These are phyloP conservation scores for Drosophila kuntzei DNA, from an alignment of 2,888 invertebrate genomes.

Conservation along the genomic window DNA sequence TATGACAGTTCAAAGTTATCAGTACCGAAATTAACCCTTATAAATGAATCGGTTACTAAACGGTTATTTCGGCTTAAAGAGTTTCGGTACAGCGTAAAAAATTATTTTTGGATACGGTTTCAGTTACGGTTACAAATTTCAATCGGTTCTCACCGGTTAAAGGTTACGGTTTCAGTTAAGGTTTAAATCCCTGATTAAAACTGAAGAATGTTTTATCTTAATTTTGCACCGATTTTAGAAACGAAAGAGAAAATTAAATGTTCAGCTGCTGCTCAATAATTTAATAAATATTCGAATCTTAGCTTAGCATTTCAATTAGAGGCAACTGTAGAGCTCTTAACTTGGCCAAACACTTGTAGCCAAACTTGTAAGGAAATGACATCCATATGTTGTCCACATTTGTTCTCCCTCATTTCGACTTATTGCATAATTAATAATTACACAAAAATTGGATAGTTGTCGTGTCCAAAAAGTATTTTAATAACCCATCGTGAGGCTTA, in stretches of 20 bases:
- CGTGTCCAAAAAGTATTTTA: conserved; percentile 61
- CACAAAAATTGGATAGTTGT: conserved; percentile 22
- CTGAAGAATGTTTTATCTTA: no score
- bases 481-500: conserved; percentile 53
- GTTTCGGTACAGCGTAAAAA: no score
- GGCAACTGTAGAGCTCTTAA: conserved; percentile 19
- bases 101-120: no score
- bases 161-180: no score
- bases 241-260: neutral
- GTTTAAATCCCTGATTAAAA: no score
- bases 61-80: no score
- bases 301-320: neutral
- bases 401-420: conserved; percentile 29
- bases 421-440: conserved; percentile 76
- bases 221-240: neutral
- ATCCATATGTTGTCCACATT: conserved; percentile 6
- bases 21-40: no score
- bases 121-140: no score
- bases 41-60: no score
- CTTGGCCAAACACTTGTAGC: conserved; percentile 40
- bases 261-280: neutral
- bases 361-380: conserved; percentile 31
- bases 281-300: neutral
- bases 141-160: no score
- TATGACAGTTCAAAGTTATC: no score